These are phyloP conservation scores for Thereuonema tuberculata DNA, from an alignment of 1,140 invertebrate genomes.

Conservation along the genomic window DNA sequence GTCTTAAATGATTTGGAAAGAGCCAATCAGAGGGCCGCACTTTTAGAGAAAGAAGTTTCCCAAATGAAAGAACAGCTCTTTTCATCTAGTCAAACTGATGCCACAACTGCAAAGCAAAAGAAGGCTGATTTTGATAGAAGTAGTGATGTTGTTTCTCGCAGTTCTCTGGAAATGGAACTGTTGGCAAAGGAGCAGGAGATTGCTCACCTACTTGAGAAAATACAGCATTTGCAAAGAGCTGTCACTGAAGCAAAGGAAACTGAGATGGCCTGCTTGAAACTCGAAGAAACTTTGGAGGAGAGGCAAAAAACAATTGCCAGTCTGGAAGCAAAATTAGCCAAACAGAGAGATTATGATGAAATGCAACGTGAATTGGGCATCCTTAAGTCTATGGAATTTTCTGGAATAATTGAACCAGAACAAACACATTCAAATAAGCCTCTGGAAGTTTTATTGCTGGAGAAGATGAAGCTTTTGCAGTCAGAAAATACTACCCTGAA, in stretches of 20 bases:
- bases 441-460: constrained; percentile 58
- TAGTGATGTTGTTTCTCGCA: constrained; percentile 39
- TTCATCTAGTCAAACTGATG: constrained; percentile 27
- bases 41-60: constrained; percentile 83
- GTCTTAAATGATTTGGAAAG: constrained; percentile 34
- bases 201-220: constrained; percentile 76
- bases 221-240: constrained; percentile 66
- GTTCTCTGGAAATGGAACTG: constrained; percentile 63
- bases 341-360: constrained; percentile 78
- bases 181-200: constrained; percentile 96
- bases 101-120: constrained; percentile 28
- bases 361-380: constrained; percentile 73
- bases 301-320: constrained; percentile 70
- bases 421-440: constrained; percentile 40
- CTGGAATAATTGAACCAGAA: constrained; percentile 32
- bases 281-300: constrained; percentile 73
- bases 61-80: constrained; percentile 77
- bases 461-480: constrained; percentile 57
- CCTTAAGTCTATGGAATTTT: constrained; percentile 59
- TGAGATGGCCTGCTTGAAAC: constrained; percentile 62
- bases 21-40: constrained; percentile 55
- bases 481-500: constrained; percentile 37
- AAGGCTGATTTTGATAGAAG: constrained; percentile 41
- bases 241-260: constrained; percentile 72
- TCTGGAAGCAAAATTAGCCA: constrained; percentile 67